Evolutionary conservation across 2,113 vertebrate species (phyloP).

Genomic region (Nettapus auritus): DNA sequence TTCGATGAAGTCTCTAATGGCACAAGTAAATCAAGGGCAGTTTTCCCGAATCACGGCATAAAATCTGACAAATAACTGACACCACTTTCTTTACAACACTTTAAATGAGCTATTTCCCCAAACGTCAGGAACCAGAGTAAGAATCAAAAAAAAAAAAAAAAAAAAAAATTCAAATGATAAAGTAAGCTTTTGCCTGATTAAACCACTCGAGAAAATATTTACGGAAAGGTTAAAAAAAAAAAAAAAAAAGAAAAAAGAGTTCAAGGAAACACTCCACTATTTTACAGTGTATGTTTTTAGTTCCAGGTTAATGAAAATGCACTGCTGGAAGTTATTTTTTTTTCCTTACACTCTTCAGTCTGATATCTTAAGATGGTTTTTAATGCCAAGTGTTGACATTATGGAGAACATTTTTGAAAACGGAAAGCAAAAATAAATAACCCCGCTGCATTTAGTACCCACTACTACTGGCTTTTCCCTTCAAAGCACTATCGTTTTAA

Average conservation of each 20-base stretch:
- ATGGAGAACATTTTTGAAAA: slow-evolving; percentile 18
- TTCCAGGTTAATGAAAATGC: slow-evolving; percentile 34
- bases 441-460: neutral
- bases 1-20: slow-evolving; percentile 45
- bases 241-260: neutral
- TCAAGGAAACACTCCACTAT: neutral
- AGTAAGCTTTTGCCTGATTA: slow-evolving; percentile 55
- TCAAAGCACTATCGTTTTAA: neutral
- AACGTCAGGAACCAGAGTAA: neutral
- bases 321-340: neutral
- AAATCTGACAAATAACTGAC: slow-evolving; percentile 50
- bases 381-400: slow-evolving; percentile 20
- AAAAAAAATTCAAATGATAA: neutral
- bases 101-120: slow-evolving; percentile 44
- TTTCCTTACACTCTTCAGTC: neutral
- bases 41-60: slow-evolving; percentile 46
- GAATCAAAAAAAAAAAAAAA: neutral
- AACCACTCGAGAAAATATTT: slow-evolving; percentile 14
- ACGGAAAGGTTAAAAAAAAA: neutral
- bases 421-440: slow-evolving; percentile 42
- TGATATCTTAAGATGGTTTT: slow-evolving; percentile 9
- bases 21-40: slow-evolving; percentile 51
- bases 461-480: neutral
- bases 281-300: neutral
- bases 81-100: slow-evolving; percentile 40